phyloP scores from a whole-genome alignment of 2,113 vertebrate species.

The Ceyx cyanopectus region DNA sequence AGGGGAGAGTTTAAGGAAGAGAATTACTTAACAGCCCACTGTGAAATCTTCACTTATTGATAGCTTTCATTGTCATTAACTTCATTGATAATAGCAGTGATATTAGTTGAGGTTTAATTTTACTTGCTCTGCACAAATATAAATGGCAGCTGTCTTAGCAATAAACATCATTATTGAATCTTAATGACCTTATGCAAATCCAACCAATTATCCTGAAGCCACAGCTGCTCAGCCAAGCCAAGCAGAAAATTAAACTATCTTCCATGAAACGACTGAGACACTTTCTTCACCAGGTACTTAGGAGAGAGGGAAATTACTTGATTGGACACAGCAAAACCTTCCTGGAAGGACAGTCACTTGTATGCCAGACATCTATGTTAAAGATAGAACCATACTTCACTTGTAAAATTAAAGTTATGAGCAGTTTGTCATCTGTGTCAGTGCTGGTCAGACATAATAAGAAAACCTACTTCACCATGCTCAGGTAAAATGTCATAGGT shows the following conservation, averaged over 20 bases:
- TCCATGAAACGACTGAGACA: background rate
- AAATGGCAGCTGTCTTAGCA: background rate
- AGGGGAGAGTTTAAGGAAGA: background rate
- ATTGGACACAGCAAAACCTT: background rate
- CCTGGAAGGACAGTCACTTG: background rate
- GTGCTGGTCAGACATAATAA: background rate
- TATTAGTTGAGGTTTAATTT: background rate
- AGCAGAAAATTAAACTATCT: slow-evolving; percentile 22
- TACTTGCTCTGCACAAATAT: background rate
- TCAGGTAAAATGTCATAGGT: background rate
- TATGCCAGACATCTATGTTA: background rate
- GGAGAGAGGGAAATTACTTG: background rate
- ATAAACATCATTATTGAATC: background rate
- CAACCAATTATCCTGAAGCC: background rate
- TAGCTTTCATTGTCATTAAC: background rate
- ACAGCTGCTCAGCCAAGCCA: slow-evolving; percentile 17
- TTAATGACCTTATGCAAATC: slow-evolving; percentile 19
- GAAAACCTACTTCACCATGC: background rate
- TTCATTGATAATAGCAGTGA: background rate
- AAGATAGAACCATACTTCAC: background rate
- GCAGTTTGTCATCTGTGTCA: background rate
- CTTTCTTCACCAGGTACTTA: background rate
- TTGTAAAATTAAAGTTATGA: background rate
- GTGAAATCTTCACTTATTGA: background rate
- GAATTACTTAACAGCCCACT: background rate